These are phyloP conservation scores for Nyctibius grandis DNA, from an alignment of 2,797 vertebrate genomes.

Conservation along the genomic window DNA sequence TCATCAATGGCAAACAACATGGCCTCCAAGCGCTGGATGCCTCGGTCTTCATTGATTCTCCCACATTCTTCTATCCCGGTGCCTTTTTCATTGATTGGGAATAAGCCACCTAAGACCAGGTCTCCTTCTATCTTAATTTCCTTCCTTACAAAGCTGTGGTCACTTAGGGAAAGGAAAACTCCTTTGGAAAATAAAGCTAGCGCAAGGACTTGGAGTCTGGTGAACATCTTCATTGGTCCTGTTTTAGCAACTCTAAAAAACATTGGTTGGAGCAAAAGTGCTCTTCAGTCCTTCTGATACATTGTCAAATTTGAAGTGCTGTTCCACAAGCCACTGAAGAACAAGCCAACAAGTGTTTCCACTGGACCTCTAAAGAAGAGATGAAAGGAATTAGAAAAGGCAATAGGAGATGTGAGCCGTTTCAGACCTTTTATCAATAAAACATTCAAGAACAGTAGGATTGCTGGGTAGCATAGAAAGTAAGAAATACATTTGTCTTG, in stretches of 20 bases:
- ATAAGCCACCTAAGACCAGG: constrained; percentile 93
- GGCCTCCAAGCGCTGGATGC: constrained; percentile 96
- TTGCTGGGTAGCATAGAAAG: neutral
- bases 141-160: constrained; percentile 85
- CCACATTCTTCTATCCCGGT: constrained; percentile 93
- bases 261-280: constrained; percentile 34
- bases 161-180: constrained; percentile 78
- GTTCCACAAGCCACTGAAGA: constrained; percentile 73
- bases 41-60: constrained; percentile 92
- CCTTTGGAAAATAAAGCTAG: constrained; percentile 86
- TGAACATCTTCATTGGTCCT: constrained; percentile 82
- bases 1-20: constrained; percentile 98
- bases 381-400: constrained; percentile 60
- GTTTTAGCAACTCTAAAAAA: constrained; percentile 67
- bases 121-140: constrained; percentile 98
- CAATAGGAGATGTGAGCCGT: neutral
- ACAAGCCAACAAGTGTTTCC: constrained; percentile 67
- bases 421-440: neutral
- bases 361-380: constrained; percentile 64
- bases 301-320: constrained; percentile 74
- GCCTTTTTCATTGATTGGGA: constrained; percentile 97
- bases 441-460: neutral
- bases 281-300: constrained; percentile 72
- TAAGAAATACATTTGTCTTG: neutral
- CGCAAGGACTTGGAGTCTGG: constrained; percentile 77